Evolutionary conservation across 2,888 invertebrate species (phyloP), one percentile per base, ranked within the genome.

Genomic region (Sericinus montela): DNA sequence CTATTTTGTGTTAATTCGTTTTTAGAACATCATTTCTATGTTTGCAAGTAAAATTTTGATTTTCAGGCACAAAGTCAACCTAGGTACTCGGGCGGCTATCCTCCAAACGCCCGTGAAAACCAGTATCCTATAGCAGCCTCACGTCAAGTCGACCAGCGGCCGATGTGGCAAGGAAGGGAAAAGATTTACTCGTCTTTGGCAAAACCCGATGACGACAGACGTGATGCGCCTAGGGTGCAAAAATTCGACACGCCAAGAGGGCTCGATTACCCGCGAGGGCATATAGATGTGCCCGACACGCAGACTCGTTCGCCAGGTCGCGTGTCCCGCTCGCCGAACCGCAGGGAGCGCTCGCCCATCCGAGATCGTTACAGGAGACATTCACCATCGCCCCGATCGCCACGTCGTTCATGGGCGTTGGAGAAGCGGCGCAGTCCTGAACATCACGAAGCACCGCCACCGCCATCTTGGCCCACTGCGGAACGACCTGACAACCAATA

Each of bases 21-120:
- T 39, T n/a, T 23, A 43, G 38, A 8, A 35, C 15, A 49, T 35
- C 53, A 16, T 53, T 45, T 58, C 55, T 55, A 56, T 69, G 65
- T 75, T 74, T 78, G 75, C 81, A 80, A 78, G 71, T 65, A 64
- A 66, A 67, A 66, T 82, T 87, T 86, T 63, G 74, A 78, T 84
- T 87, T 86, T 62, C 86, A 87, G 87, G 84, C 79, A 60, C 63
- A 75, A 68, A 83, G 74, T 54, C 78, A 80, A 78, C 70, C 69
- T 73, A 75, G 75, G 69, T 86, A 83, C 75, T 67, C 83, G 72
- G 79, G 77, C 75, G 83, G 76, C 59, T 85, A 76, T 55, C 79
- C 78, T 35, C 69, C 72, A 37, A 73, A 61, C 53, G 45, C 54
- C 32, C 68, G 63, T 52, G 79, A 79, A 40, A 72, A 60, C 15